phyloP scores from a whole-genome alignment of 2,797 vertebrate genomes.

The Platyrinchus mystaceus region DNA sequence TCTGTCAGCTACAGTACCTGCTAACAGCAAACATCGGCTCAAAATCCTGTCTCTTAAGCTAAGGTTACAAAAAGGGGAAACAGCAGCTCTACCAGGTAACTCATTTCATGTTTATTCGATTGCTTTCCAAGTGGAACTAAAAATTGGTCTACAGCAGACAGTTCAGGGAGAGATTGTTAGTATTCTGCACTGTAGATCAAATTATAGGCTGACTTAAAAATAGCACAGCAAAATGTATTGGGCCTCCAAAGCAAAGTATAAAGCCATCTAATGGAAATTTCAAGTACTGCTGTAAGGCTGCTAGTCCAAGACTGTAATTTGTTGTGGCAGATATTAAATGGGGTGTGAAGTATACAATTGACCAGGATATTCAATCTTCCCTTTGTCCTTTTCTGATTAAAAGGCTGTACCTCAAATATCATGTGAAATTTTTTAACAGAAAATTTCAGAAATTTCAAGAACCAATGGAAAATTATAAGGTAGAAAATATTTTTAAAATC shows the following conservation, averaged over 20 bases:
- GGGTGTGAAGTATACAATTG: background rate
- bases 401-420: background rate
- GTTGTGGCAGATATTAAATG: slow-evolving; percentile 13
- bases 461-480: background rate
- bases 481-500: background rate
- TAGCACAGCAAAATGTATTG: background rate
- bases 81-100: background rate
- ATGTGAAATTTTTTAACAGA: background rate
- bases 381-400: background rate
- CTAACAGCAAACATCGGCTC: background rate
- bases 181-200: background rate
- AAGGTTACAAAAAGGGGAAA: background rate
- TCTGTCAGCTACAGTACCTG: background rate
- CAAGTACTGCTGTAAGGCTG: background rate
- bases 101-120: background rate
- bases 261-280: background rate
- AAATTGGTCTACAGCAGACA: background rate
- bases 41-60: background rate
- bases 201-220: slow-evolving; percentile 22
- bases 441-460: background rate
- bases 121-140: background rate
- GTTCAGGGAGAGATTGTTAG: background rate
- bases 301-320: background rate
- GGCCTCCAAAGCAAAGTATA: background rate
- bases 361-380: background rate